Conservation (phyloP, 2,888 invertebrate species). For the Linhomoeus sp. region DNA sequence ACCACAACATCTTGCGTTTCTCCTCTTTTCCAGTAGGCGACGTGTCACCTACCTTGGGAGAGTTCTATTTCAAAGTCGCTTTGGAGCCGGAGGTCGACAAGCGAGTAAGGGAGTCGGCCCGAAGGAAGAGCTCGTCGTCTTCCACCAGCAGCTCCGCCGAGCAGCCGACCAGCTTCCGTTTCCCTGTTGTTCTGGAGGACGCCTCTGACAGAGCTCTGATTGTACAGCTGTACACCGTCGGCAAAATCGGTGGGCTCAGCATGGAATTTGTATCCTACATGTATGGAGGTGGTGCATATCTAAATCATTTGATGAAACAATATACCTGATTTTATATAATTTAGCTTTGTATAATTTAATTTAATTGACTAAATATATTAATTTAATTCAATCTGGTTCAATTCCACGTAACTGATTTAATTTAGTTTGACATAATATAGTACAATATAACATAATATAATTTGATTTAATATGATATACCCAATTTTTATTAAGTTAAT, state of each 20-base stretch:
- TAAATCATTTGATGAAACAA: too few relatives aligned
- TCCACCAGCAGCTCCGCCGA: background rate
- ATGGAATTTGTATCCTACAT: too few relatives aligned
- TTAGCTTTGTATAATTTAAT: background rate
- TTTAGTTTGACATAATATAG: too few relatives aligned
- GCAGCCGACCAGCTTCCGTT: conserved; percentile 4
- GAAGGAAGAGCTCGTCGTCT: background rate
- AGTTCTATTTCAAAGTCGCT: background rate
- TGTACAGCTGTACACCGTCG: conserved; percentile 1
- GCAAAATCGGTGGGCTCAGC: conserved; percentile 3
- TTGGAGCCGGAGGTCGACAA: background rate
- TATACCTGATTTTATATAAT: too few relatives aligned
- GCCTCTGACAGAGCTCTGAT: conserved; percentile 3
- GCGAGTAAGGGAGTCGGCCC: background rate
- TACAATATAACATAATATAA: too few relatives aligned
- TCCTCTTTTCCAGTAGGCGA: background rate
- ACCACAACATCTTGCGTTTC: too few relatives aligned
- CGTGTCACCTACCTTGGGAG: background rate
- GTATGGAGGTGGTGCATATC: too few relatives aligned
- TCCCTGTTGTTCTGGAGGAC: conserved; percentile 7
- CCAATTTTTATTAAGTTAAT: too few relatives aligned
- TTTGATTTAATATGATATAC: too few relatives aligned
- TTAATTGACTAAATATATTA: background rate
- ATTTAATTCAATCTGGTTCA: background rate
- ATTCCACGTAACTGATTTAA: too few relatives aligned